phyloP scores from a whole-genome alignment of 37 sponge, comb jelly and placozoan species.

The Trichoplax adhaerens region DNA sequence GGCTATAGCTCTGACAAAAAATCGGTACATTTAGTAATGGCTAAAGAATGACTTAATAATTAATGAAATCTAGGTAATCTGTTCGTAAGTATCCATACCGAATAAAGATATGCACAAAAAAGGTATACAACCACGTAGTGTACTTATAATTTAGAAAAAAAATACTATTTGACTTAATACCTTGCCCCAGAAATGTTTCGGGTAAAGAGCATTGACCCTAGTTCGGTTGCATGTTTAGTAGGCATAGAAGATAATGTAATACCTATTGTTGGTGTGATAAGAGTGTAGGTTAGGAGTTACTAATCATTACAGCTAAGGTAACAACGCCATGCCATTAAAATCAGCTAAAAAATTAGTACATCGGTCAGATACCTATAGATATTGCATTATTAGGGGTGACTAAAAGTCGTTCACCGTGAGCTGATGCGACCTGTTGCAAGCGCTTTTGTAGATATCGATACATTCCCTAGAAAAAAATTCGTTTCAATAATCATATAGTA shows the following conservation, averaged over 20 bases:
- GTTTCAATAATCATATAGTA: too few relatives aligned
- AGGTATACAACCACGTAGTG: too few relatives aligned
- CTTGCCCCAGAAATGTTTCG: conserved; percentile 79
- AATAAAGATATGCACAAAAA: not conserved
- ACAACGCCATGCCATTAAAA: too few relatives aligned
- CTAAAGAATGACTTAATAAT: not conserved
- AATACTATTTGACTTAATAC: conserved; percentile 14
- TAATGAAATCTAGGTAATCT: not conserved
- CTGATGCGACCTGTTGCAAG: conserved; percentile 33
- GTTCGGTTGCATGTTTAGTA: conserved; percentile 4
- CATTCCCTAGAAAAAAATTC: conserved; percentile 28
- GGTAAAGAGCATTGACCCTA: conserved; percentile 82
- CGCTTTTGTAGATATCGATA: conserved; percentile 33
- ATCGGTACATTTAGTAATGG: not conserved
- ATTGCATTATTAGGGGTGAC: conserved; percentile 69
- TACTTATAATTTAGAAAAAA: not conserved
- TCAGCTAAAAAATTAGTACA: not conserved
- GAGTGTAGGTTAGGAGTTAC: not conserved
- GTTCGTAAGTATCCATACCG: not conserved
- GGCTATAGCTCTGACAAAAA: conserved; percentile 44
- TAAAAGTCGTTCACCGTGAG: conserved; percentile 58
- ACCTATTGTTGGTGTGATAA: not conserved
- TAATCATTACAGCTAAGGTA: too few relatives aligned
- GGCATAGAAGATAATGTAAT: too few relatives aligned
- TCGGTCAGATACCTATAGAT: conserved; percentile 52